A percentile compares a stretch with the other conserved stretches of the same genome.
phyloP scores from a whole-genome alignment of 2,797 vertebrate genomes.

The Oreonectes daqikongensis region DNA sequence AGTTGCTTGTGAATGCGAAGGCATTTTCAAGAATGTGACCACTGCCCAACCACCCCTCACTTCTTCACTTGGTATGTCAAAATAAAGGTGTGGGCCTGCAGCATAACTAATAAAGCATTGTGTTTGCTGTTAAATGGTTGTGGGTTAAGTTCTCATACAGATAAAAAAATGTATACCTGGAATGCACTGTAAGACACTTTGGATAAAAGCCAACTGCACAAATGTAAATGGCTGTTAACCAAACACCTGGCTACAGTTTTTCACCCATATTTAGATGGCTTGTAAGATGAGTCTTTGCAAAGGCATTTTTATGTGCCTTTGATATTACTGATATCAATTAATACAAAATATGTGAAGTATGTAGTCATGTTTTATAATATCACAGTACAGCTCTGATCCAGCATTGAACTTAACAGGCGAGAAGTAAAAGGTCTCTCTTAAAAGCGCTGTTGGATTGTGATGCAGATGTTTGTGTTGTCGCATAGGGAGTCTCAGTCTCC shows the following conservation, averaged over 20 bases:
- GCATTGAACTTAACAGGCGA: constrained; percentile 15
- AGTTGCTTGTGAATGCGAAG: constrained; percentile 38
- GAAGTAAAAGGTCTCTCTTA: constrained; percentile 32
- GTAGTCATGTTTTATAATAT: background rate
- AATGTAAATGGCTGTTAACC: background rate
- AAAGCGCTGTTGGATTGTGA: constrained; percentile 40
- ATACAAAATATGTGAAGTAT: constrained; percentile 23
- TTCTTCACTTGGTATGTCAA: constrained; percentile 15
- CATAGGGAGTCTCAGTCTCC: constrained; percentile 28
- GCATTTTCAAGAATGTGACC: constrained; percentile 16
- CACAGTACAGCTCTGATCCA: constrained; percentile 1
- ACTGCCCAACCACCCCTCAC: background rate
- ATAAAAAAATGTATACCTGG: too few relatives aligned
- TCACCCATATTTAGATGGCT: background rate
- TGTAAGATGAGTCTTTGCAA: background rate
- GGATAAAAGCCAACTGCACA: too few relatives aligned
- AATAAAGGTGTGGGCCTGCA: background rate
- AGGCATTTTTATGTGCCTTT: constrained; percentile 18
- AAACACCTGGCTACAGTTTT: background rate
- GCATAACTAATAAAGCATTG: too few relatives aligned
- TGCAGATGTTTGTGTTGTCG: constrained; percentile 46
- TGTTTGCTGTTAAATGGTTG: too few relatives aligned
- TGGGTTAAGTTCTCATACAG: too few relatives aligned
- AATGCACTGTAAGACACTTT: too few relatives aligned
- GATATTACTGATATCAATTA: constrained; percentile 6